Conservation (phyloP, 2,113 vertebrate species). For the Hepsetus odoe region DNA sequence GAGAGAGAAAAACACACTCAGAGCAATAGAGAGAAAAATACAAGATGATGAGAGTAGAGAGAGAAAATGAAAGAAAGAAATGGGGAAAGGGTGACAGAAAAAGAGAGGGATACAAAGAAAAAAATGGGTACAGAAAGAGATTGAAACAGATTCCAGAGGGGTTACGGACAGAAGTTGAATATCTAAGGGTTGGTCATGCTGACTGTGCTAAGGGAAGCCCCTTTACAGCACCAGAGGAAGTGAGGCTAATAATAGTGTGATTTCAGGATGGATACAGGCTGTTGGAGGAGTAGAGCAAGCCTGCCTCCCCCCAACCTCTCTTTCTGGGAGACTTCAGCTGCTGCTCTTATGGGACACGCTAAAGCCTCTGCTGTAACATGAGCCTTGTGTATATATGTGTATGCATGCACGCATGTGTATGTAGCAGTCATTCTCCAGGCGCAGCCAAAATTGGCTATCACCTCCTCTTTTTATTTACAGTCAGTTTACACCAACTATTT, state of each 20-base stretch:
- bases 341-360: constrained; percentile 33
- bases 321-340: constrained; percentile 54
- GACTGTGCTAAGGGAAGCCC: constrained; percentile 46
- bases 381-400: constrained; percentile 33
- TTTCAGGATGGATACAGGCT: constrained; percentile 50
- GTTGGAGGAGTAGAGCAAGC: constrained; percentile 43
- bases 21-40: neutral
- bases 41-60: neutral
- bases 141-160: neutral
- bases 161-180: neutral
- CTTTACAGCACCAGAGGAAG: constrained; percentile 58
- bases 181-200: constrained; percentile 42
- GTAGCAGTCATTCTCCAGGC: constrained; percentile 44
- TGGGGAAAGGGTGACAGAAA: too few species aligned
- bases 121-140: neutral
- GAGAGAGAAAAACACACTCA: neutral
- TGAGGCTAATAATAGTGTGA: constrained; percentile 59
- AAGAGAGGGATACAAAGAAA: too few species aligned
- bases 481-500: constrained; percentile 23
- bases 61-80: neutral
- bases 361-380: constrained; percentile 50
- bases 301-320: neutral
- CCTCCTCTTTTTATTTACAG: constrained; percentile 21
- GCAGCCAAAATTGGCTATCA: constrained; percentile 49
- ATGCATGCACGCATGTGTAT: constrained; percentile 18